Evolutionary conservation across 2,113 vertebrate species (phyloP), one percentile per base, ranked within the genome.

Genomic region (Sialia sialis): DNA sequence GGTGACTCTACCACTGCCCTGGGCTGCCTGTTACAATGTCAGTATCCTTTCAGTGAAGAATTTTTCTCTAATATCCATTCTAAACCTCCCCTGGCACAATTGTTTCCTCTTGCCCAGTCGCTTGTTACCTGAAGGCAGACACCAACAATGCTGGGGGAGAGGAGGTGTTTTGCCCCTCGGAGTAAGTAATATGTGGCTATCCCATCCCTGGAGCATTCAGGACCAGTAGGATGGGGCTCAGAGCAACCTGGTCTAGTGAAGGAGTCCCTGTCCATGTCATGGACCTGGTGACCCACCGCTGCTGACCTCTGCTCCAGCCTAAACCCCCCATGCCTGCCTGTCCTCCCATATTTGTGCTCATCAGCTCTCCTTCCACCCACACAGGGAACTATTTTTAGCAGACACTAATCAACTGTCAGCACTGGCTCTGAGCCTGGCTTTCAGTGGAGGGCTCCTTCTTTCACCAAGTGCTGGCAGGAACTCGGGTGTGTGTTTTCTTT

Each of bases 331-430:
- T 3, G 44, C 39, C 94, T 94, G 89, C 36, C 68, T 49, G 7
- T 77, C 54, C 83, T 90, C 81, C 60, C 2, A 3, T 80, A 80
- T 38, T 54, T 54, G 89, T 69, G 59, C 95, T 95, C 60, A 66
- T 1, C 72, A 96, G 90, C 79, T 86, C 88, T 90, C 67, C 81
- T 85, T 72, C 92, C 94, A 93, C 96, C 96, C 77, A 95, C 94
- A 26, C 88, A 54, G 43, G 59, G 43, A 85, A 82, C 68, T 96
- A 94, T 95, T 92, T 95, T 95, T 92, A 96, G 94, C 74, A 80
- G 86, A 15, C 55, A 12, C 68, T 94, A 74, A 93, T 94, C 83
- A 19, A 88, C 88, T 36, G 39, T 56, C 86, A 58, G 88, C 8
- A 39, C 67, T 77, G 92, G 90, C 86, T 90, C 72, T 8, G 46